A percentile compares a stretch with the other conserved stretches of the same genome.
Evolutionary conservation across 2,888 invertebrate genomes (phyloP).

Genomic region (Bombylius major): DNA sequence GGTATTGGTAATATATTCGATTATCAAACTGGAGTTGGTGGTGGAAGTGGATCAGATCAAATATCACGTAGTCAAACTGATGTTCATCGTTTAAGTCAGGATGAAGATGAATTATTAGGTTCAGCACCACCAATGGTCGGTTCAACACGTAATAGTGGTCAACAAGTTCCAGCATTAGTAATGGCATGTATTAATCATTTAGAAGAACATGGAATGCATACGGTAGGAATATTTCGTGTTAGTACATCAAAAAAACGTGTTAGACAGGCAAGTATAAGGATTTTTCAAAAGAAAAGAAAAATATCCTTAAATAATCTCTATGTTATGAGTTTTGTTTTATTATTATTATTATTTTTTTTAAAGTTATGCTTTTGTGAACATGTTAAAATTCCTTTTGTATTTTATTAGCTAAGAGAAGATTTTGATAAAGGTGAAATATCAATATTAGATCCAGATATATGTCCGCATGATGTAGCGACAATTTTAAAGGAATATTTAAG

Average conservation of each 20-base stretch:
- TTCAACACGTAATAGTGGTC: conserved; percentile 20
- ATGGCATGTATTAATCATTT: conserved; percentile 70
- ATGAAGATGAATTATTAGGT: conserved; percentile 32
- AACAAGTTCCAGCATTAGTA: conserved; percentile 64
- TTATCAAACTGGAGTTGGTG: conserved; percentile 3
- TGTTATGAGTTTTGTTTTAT: not conserved
- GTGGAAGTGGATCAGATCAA: not conserved
- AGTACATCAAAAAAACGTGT: conserved; percentile 86
- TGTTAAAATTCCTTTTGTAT: too few relatives aligned
- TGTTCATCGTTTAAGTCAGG: conserved; percentile 30
- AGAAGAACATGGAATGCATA: conserved; percentile 66
- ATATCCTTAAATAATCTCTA: not conserved
- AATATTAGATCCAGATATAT: conserved; percentile 62
- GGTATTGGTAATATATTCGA: not conserved
- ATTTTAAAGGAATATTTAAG: conserved; percentile 86
- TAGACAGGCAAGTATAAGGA: conserved; percentile 53
- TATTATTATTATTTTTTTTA: not conserved
- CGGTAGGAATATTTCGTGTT: conserved; percentile 82
- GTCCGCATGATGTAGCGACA: conserved; percentile 88
- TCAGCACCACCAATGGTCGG: conserved; percentile 20
- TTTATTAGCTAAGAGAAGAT: conserved; percentile 68
- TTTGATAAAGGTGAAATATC: conserved; percentile 72
- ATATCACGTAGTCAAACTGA: conserved; percentile 42
- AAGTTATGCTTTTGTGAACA: too few relatives aligned
- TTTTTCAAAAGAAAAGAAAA: too few relatives aligned